Conservation (phyloP, 1,140 invertebrate genomes). For the Macrobrachium nipponense region DNA sequence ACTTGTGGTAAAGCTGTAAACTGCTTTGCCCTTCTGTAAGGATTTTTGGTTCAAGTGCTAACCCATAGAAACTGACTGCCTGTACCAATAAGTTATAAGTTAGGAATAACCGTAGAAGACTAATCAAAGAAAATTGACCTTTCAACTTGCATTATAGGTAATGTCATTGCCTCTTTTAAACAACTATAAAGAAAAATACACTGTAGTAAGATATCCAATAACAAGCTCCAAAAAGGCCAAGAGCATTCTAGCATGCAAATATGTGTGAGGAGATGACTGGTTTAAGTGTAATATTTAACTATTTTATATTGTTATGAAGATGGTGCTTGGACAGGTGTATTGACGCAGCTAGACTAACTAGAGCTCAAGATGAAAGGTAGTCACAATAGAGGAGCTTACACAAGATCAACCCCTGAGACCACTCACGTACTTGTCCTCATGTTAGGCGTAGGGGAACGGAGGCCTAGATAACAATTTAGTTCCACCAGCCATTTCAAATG, state of each 20-base stretch:
- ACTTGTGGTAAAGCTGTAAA: too few species aligned
- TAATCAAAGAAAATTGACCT: too few species aligned
- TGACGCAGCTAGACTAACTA: slow-evolving; percentile 43
- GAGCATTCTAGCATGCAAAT: slow-evolving; percentile 40
- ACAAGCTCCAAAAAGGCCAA: neutral
- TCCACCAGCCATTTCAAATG: slow-evolving; percentile 59
- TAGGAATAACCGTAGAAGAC: too few species aligned
- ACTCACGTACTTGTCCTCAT: slow-evolving; percentile 55
- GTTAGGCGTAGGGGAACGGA: slow-evolving; percentile 53
- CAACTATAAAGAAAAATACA: too few species aligned
- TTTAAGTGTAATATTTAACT: slow-evolving; percentile 26
- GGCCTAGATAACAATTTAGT: slow-evolving; percentile 56
- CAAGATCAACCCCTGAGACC: slow-evolving; percentile 32
- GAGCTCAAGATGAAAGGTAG: slow-evolving; percentile 45
- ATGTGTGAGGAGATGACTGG: slow-evolving; percentile 29
- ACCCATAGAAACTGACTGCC: too few species aligned
- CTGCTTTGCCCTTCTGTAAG: too few species aligned
- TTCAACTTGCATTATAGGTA: too few species aligned
- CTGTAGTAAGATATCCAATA: neutral
- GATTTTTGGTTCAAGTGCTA: too few species aligned
- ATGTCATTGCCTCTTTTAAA: too few species aligned
- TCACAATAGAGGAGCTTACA: slow-evolving; percentile 35
- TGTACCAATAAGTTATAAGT: too few species aligned
- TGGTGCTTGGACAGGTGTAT: too few species aligned
- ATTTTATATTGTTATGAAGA: neutral